Evolutionary conservation across 2,113 vertebrate genomes (phyloP), one percentile per base, ranked within the genome.

Genomic region (Bubo bubo): DNA sequence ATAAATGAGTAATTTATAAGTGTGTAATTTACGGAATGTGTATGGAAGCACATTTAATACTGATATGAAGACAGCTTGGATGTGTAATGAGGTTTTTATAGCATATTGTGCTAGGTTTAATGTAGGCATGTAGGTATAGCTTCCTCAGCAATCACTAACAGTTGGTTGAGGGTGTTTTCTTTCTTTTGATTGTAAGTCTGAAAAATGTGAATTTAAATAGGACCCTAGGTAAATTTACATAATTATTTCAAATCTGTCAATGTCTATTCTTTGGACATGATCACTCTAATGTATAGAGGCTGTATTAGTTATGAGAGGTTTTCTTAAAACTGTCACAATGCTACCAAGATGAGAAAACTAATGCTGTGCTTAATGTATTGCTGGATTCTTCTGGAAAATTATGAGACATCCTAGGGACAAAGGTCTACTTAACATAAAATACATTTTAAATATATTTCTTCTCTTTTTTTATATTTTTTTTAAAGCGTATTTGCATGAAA

Each of bases 1-100:
- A 97, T 79, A 98, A 96, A 98, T 97, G 92, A 98, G 94, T 93
- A 95, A 97, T 97, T 98, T 97, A 97, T 96, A 97, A 97, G 84
- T 75, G 74, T 92, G 70, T 86, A 97, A 98, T 97, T 98, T 98
- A 97, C 79, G 93, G 67, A 88, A 82, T 92, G 84, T 91, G 79
- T 95, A 83, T 74, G 43, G 86, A 76, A 94, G 60, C 2, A 0
- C 62, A 83, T 96, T 97, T 97, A 97, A 96, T 96, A 96, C 90
- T 98, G 96, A 97, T 94, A 96, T 91, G 95, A 94, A 97, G 96
- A 97, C 95, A 98, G 73, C 82, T 85, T 66, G 95, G 81, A 92
- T 97, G 75, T 96, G 56, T 97, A 97, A 98, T 98, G 97, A 97
- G 95, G 37, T 97, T 98, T 98, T 98, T 96, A 98, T 95, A 95